phyloP scores from a whole-genome alignment of 1,140 invertebrate species.

The Saccostrea echinata region DNA sequence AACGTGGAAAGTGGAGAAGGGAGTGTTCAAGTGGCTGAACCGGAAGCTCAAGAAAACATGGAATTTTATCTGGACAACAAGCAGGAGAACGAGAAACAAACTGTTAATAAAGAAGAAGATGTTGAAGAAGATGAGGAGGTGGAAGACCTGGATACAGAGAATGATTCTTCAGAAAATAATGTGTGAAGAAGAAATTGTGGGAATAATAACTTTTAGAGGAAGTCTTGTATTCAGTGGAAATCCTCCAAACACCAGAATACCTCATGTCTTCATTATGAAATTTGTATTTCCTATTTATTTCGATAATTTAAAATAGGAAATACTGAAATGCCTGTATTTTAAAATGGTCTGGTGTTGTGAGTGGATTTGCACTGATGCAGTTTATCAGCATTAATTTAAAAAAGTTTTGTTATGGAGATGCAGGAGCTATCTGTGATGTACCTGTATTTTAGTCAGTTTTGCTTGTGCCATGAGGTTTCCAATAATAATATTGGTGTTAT shows the following conservation, averaged over 20 bases:
- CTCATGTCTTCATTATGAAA: not conserved
- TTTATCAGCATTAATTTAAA: not conserved
- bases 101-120: conserved; percentile 29
- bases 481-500: too few relatives aligned
- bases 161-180: conserved; percentile 31
- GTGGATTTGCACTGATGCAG: not conserved
- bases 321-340: not conserved
- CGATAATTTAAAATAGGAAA: not conserved
- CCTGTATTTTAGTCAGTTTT: not conserved
- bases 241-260: too few relatives aligned
- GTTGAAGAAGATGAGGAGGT: conserved; percentile 62
- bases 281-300: not conserved
- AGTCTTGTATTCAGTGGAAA: too few relatives aligned
- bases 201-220: too few relatives aligned
- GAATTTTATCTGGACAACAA: not conserved
- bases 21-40: not conserved
- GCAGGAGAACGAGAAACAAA: not conserved
- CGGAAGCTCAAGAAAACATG: not conserved
- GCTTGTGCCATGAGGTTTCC: too few relatives aligned
- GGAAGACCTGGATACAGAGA: conserved; percentile 52
- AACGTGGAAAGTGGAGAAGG: conserved; percentile 25
- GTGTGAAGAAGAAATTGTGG: not conserved
- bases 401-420: not conserved
- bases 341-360: not conserved
- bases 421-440: not conserved